These are phyloP conservation scores for Pseudomyrmex gracilis DNA, from an alignment of 1,140 invertebrate species.

Conservation along the genomic window DNA sequence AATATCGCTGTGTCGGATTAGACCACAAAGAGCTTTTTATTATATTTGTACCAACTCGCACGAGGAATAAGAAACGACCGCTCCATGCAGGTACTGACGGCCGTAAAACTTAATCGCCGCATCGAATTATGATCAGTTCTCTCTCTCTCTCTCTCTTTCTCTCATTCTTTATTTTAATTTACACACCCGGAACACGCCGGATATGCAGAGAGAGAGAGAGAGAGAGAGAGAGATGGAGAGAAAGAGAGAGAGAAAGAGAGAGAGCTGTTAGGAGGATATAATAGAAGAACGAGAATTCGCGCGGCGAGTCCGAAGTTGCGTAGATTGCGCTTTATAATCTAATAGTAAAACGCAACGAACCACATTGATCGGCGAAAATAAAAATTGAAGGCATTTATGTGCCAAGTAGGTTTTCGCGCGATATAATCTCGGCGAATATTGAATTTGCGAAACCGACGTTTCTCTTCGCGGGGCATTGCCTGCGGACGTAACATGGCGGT, in stretches of 20 bases:
- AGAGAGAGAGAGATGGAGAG: too few species aligned
- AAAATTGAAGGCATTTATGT: not conserved
- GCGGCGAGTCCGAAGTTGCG: too few species aligned
- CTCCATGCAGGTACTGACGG: constrained; percentile 44
- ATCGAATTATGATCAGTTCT: constrained; percentile 44
- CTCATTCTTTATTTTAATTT: not conserved
- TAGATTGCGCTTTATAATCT: too few species aligned
- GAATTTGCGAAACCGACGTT: constrained; percentile 25
- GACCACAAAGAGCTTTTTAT: constrained; percentile 27
- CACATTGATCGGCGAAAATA: too few species aligned
- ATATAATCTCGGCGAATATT: not conserved
- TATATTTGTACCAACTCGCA: constrained; percentile 42
- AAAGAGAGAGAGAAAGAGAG: too few species aligned
- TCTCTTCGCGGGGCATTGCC: not conserved
- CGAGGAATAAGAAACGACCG: constrained; percentile 5
- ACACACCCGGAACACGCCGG: not conserved
- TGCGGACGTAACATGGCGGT: constrained; percentile 12
- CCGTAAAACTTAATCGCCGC: constrained; percentile 47
- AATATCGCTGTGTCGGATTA: constrained; percentile 12
- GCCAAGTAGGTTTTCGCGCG: not conserved
- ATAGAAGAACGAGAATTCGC: too few species aligned
- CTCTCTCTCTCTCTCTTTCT: not conserved
- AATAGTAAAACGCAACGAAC: too few species aligned
- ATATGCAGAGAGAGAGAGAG: too few species aligned
- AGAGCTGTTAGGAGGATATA: not conserved